A percentile compares a stretch with the other conserved stretches of the same genome.
Evolutionary conservation across 2,113 vertebrate genomes (phyloP).

Genomic region (Machaerirhynchus nigripectus): DNA sequence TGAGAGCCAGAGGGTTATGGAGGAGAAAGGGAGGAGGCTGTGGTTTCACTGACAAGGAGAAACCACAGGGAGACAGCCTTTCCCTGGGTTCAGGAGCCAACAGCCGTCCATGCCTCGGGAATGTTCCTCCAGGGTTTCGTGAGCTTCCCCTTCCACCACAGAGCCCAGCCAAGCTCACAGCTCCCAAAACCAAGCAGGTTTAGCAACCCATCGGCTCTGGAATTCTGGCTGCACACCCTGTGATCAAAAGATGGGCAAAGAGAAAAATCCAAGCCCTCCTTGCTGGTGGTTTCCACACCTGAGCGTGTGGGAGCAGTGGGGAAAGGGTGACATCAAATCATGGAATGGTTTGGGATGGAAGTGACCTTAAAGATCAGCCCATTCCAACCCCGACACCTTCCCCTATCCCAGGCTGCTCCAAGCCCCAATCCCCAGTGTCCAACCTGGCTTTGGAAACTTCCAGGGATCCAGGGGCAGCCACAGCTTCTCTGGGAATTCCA

Average conservation of each 20-base stretch:
- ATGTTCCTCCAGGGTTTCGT: neutral
- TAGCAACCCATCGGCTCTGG: neutral
- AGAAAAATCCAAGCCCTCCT: neutral
- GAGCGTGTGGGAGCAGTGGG: neutral
- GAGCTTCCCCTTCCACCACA: neutral
- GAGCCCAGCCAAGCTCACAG: neutral
- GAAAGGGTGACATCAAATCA: neutral
- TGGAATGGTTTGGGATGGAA: neutral
- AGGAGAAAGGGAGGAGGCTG: neutral
- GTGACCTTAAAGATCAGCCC: neutral
- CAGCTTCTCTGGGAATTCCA: neutral
- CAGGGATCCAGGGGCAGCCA: neutral
- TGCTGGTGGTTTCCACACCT: neutral
- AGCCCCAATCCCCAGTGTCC: neutral
- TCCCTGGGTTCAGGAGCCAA: neutral
- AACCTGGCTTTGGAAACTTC: neutral
- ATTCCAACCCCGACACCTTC: neutral
- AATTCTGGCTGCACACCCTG: neutral
- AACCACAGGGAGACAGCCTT: slow-evolving; percentile 3
- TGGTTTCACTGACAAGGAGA: neutral
- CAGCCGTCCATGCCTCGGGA: neutral
- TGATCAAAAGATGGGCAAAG: neutral
- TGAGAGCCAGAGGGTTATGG: neutral
- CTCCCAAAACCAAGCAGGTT: neutral
- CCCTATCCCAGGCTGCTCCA: neutral